Base-by-base conservation (phyloP, 2,797 vertebrate genomes). In the Loris lydekkerianus region DNA sequence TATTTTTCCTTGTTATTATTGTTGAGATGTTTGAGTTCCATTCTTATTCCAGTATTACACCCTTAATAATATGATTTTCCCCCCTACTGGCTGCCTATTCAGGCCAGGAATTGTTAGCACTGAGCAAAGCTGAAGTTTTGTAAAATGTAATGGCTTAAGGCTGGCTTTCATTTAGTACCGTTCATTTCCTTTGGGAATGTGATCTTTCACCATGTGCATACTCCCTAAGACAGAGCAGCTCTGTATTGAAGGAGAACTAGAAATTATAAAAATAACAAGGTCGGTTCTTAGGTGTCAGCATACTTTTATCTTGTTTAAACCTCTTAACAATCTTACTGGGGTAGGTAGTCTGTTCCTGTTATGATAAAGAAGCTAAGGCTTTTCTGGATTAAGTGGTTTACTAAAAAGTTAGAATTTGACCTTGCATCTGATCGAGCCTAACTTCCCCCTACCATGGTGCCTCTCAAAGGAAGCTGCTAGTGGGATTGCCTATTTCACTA, bases 1-100 rank as follows among this genome's bases (percentile, higher is more conserved):
- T 94, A 92, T 43, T 76, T 93, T 87, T 34, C 87, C 87, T 86
- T 34, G 17, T 69, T 84, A 27, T 67, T 94, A 5, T 69, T 93
- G 20, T 63, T 72, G 37, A 96, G 82, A 92, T 82, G 17, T 69
- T 61, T 88, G 70, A 81, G 85, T 89, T 94, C 31, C 37, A 60
- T 80, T 88, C 75, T 72, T 20, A 84, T 82, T 93, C 31, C 34
- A 88, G 0, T 56, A 20, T 93, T 73, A 80, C 11, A 53, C 10
- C 23, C 72, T 86, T 20, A 56, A 15, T 72, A 46, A 81, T 77
- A 25, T 37, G n/a, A 60, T 58, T 82, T 73, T 93, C 7, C 34
- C 23, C 37, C 34, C 20, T 25, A 72, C 23, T n/a, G 75, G 43
- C 25, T 40, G 17, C 13, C 27, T 88, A 53, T 34, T 3, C 14